Evolutionary conservation across 2,888 invertebrate species (phyloP).

Genomic region (Cremastinae sp.): DNA sequence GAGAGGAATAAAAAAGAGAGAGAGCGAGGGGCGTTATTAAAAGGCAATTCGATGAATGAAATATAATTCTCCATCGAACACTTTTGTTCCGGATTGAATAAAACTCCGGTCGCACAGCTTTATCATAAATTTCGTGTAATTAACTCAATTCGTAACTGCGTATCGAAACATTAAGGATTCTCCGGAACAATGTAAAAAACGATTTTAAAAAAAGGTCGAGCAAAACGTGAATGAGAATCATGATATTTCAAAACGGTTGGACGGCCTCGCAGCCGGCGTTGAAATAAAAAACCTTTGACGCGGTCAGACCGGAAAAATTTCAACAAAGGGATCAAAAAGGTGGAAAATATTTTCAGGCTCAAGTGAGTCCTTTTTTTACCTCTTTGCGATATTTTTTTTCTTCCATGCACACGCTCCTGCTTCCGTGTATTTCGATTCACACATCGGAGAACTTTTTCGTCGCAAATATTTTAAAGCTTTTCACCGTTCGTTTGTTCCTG

Average conservation of each 20-base stretch:
- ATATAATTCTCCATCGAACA: too few relatives aligned
- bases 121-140: too few relatives aligned
- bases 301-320: not conserved
- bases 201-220: not conserved
- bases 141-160: not conserved
- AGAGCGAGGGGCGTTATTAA: too few relatives aligned
- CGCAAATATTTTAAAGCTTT: slow-evolving; percentile 5
- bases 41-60: too few relatives aligned
- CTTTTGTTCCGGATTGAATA: too few relatives aligned
- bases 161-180: not conserved
- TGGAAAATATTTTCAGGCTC: slow-evolving; percentile 47
- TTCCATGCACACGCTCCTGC: not conserved
- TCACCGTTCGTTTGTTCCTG: slow-evolving; percentile 25
- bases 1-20: too few relatives aligned
- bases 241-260: slow-evolving; percentile 6
- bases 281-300: slow-evolving; percentile 44
- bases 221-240: not conserved
- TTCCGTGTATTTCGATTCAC: not conserved
- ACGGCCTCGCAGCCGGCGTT: too few relatives aligned
- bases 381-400: not conserved
- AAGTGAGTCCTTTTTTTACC: slow-evolving; percentile 1
- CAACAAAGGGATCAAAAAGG: slow-evolving; percentile 44
- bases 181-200: not conserved
- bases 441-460: not conserved
- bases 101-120: too few relatives aligned